Base-by-base conservation (phyloP, 2,888 invertebrate species). In the Nephrotoma appendiculata region DNA sequence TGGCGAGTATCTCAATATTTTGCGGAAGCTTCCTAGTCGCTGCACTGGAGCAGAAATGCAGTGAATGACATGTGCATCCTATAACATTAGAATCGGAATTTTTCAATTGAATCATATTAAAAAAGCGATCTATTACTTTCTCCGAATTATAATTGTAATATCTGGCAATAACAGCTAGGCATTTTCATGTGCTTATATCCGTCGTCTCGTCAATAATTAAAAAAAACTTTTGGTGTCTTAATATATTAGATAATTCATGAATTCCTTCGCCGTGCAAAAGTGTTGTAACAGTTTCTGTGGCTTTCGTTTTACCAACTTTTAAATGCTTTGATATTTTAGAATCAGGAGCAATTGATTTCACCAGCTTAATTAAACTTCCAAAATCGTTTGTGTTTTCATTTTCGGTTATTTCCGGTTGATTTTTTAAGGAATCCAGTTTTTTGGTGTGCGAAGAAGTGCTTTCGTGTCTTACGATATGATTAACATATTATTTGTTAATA, bases 21-120 rank as follows among this genome's bases (percentile, higher is more conserved):
- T 84, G 86, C 44, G 89, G 89, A 71, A 89, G 86, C 87, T 88
- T 88, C 86, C 88, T 87, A 43, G 88, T 87, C 43, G 89, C 89
- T 83, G 88, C 88, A n/a, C 89, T 89, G 42, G 89, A 87, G 57
- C 89, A 89, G n/a, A n/a, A n/a, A n/a, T n/a, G n/a, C n/a, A n/a
- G n/a, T n/a, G n/a, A n/a, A n/a, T n/a, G n/a, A n/a, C n/a, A n/a
- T n/a, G 41, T 43, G n/a, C 85, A 42, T 85, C 42, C 5, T 15
- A 42, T n/a, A 85, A 85, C 7, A 2, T 19, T 42, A 7, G 85
- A 41, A 85, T 85, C 85, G 31, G 31, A 71, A 5, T 85, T 42
- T 19, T 86, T 45, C 43, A 87, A 83, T 85, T 71, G 86, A 42
- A 87, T 6, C 6, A 86, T 41, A n/a, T 12, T 83, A 1, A 87